Evolutionary conservation across 2,797 vertebrate genomes (phyloP), one percentile per base, ranked within the genome.

Genomic region (Dendrocincla fuliginosa): DNA sequence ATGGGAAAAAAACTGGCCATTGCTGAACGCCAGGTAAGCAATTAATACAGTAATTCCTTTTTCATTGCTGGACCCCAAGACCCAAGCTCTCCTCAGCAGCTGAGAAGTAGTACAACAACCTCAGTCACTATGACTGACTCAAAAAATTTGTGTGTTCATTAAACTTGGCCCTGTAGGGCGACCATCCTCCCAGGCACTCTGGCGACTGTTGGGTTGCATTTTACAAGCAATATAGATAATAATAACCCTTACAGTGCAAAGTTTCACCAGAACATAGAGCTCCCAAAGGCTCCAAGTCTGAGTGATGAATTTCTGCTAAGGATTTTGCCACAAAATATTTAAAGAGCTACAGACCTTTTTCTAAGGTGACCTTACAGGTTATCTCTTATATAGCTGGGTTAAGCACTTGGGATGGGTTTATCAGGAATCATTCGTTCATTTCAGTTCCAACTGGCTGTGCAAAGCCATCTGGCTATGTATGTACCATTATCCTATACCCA

Each of bases 261-360:
- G 9, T 75, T 89, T 74, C 60, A 41, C 57, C 17, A 50, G 52
- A 70, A 28, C 4, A 1, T 41, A 22, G 16, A 47, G 12, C 32
- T 90, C 49, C n/a, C 46, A 60, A 41, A 79, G 41, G 19, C 24
- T 93, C 20, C 68, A 75, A 70, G 47, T 25, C n/a, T 52, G 18
- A 67, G 22, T 23, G 24, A 67, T 41, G 3, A 11, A 53, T 61
- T 71, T 83, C 68, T 71, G 33, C 24, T 64, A 75, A 71, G 28
- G 50, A 71, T 92, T 94, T 89, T 67, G 14, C 28, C 37, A 75
- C 35, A 87, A 71, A 93, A 59, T 74, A 67, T 77, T 84, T 89
- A 32, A 56, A 64, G 24, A 52, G 4, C 28, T 50, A 25, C 7
- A 56, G 28, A 63, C 4, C 16, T 61, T 86, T 80, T 77, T n/a